Conservation (phyloP, 2,797 vertebrate species). For the Rallus crepitans region DNA sequence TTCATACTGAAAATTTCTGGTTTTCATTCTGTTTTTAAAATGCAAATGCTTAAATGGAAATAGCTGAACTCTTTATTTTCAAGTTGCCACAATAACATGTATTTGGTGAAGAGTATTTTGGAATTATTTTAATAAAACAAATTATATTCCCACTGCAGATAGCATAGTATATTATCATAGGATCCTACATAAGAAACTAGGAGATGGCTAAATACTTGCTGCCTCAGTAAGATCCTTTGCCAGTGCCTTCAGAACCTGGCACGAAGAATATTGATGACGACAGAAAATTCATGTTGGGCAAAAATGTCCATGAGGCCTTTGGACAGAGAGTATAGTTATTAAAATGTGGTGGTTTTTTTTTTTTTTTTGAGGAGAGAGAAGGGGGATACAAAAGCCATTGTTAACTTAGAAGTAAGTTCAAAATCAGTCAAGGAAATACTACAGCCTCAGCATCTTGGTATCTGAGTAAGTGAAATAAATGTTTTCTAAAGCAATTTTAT, state of each 20-base stretch:
- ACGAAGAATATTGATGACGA: background rate
- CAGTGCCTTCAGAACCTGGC: background rate
- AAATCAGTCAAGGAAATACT: background rate
- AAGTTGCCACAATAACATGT: background rate
- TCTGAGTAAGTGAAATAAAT: background rate
- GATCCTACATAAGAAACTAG: background rate
- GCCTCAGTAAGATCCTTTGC: background rate
- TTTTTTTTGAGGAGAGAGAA: background rate
- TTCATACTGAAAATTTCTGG: no score
- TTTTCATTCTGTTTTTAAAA: no score
- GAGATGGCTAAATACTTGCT: background rate
- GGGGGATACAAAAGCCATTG: background rate
- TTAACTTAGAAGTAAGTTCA: background rate
- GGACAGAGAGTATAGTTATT: background rate
- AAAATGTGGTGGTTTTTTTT: rapidly evolving
- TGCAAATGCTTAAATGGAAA: background rate
- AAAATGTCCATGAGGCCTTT: background rate
- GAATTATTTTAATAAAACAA: background rate
- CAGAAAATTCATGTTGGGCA: background rate
- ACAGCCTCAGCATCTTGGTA: rapidly evolving
- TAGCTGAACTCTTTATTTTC: background rate
- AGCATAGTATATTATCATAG: background rate
- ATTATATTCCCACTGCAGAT: background rate
- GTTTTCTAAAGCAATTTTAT: background rate
- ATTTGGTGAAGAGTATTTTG: background rate